phyloP scores from a whole-genome alignment of 2,888 invertebrate genomes.

The Drosophila formosana region DNA sequence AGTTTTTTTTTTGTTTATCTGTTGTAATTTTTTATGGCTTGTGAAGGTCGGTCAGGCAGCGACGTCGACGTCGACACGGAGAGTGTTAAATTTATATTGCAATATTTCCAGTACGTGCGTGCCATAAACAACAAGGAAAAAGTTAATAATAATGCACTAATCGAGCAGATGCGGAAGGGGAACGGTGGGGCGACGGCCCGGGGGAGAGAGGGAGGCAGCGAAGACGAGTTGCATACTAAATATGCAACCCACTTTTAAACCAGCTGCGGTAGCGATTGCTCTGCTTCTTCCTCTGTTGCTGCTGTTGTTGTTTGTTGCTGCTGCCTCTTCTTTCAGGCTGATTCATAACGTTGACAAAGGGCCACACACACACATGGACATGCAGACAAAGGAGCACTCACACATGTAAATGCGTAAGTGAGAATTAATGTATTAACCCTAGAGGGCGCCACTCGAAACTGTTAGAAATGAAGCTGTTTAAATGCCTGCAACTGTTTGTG shows the following conservation, averaged over 20 bases:
- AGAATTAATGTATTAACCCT: slow-evolving; percentile 41
- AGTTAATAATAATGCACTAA: slow-evolving; percentile 25
- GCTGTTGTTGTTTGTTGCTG: neutral
- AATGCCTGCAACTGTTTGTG: slow-evolving; percentile 25
- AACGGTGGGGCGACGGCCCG: neutral
- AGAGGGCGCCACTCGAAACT: slow-evolving; percentile 65
- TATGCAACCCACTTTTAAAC: slow-evolving; percentile 33
- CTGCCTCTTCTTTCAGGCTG: slow-evolving; percentile 1
- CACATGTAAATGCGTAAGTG: slow-evolving; percentile 9
- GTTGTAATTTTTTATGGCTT: slow-evolving; percentile 22
- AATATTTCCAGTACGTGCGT: slow-evolving; percentile 46
- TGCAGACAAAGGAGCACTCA: neutral
- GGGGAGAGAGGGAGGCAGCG: neutral
- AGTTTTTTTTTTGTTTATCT: neutral
- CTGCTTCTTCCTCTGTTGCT: slow-evolving; percentile 10
- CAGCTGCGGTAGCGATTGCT: slow-evolving; percentile 1
- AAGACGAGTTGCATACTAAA: slow-evolving; percentile 26
- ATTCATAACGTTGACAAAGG: slow-evolving; percentile 27
- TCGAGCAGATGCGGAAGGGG: neutral
- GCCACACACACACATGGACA: slow-evolving; percentile 11
- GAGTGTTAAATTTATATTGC: slow-evolving; percentile 39
- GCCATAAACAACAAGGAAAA: slow-evolving; percentile 37
- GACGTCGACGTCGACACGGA: slow-evolving; percentile 20
- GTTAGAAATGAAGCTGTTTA: slow-evolving; percentile 56
- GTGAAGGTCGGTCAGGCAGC: slow-evolving; percentile 48